A percentile compares a stretch with the other conserved stretches of the same genome.
Conservation (phyloP, 2,797 vertebrate genomes). For the Cossypha caffra region DNA sequence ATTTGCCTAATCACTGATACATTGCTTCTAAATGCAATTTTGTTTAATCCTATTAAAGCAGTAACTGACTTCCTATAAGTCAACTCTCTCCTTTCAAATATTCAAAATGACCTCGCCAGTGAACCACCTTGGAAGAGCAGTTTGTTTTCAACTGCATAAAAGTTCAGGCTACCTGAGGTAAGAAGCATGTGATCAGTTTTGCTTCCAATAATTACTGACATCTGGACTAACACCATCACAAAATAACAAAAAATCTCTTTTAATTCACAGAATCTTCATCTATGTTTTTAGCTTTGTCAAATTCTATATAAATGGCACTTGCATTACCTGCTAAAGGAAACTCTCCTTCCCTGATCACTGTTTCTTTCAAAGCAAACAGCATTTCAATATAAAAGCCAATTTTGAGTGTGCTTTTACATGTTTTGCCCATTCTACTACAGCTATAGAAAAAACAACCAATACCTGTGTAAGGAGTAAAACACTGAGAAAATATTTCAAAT, state of each 20-base stretch:
- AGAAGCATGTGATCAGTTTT: neutral
- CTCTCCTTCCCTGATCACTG: neutral
- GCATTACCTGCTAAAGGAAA: neutral
- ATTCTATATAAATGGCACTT: neutral
- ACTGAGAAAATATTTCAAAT: neutral
- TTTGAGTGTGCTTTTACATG: neutral
- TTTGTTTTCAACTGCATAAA: neutral
- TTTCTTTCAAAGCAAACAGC: neutral
- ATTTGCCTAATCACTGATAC: neutral
- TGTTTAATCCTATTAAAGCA: neutral
- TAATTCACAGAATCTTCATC: neutral
- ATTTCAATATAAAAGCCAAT: neutral
- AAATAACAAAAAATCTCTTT: neutral
- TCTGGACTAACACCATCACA: neutral
- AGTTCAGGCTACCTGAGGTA: neutral
- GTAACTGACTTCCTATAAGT: neutral
- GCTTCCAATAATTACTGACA: neutral
- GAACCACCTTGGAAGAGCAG: fast-evolving
- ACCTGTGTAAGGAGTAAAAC: neutral
- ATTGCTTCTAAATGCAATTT: neutral
- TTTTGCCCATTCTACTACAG: neutral
- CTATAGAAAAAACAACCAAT: neutral
- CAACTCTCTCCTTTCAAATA: neutral
- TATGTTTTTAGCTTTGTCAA: neutral
- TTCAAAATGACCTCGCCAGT: neutral